Evolutionary conservation across 2,888 invertebrate genomes (phyloP).

Genomic region (Ennomos fuscantarius): DNA sequence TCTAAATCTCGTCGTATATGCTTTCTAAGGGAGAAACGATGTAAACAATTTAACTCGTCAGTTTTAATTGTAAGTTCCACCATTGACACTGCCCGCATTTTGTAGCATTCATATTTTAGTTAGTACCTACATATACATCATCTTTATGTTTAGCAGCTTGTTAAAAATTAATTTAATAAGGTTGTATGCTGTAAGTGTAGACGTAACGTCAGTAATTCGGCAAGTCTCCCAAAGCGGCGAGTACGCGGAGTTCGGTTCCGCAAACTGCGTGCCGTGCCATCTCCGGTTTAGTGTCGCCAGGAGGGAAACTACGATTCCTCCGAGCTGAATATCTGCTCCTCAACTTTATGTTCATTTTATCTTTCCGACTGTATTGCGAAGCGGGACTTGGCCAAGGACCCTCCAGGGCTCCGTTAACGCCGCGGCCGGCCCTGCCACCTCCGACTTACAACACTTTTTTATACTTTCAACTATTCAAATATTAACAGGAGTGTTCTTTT

Average conservation of each 20-base stretch:
- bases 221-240: constrained; percentile 22
- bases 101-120: constrained; percentile 63
- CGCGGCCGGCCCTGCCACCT: constrained; percentile 70
- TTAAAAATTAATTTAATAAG: too few species aligned
- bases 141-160: constrained; percentile 31
- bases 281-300: constrained; percentile 75
- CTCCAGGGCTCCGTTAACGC: constrained; percentile 82
- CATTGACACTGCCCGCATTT: constrained; percentile 59
- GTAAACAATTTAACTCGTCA: constrained; percentile 83
- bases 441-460: constrained; percentile 71
- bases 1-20: constrained; percentile 40
- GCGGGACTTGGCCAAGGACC: constrained; percentile 77
- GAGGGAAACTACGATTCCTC: constrained; percentile 82
- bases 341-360: constrained; percentile 85
- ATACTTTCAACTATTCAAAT: constrained; percentile 78
- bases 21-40: constrained; percentile 81
- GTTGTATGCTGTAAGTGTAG: constrained; percentile 15
- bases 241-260: constrained; percentile 47
- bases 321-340: constrained; percentile 80
- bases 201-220: constrained; percentile 12
- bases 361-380: constrained; percentile 82
- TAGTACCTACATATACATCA: constrained; percentile 36
- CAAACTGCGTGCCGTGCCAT: constrained; percentile 68
- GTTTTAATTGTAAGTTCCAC: constrained; percentile 83
- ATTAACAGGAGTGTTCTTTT: constrained; percentile 65